A percentile compares a stretch with the other conserved stretches of the same genome.
Evolutionary conservation across 2,113 vertebrate genomes (phyloP).

Genomic region (Hyperopisus bebe): DNA sequence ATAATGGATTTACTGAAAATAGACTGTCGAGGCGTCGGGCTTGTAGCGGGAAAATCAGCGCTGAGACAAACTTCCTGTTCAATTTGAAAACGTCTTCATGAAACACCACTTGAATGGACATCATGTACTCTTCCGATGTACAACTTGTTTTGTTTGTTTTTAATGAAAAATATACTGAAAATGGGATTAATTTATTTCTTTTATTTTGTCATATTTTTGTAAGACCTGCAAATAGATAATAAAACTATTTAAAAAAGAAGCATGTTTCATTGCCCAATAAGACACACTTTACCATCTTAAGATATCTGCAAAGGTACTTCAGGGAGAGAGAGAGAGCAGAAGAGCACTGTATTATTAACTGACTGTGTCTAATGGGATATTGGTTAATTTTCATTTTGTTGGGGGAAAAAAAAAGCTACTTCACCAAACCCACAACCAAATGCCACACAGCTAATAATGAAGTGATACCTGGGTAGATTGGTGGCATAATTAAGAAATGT

Average conservation of each 20-base stretch:
- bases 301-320: background rate
- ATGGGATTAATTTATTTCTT: conserved; percentile 84
- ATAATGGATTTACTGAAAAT: background rate
- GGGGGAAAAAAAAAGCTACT: background rate
- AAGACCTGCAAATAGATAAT: conserved; percentile 95
- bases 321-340: background rate
- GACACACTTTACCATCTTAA: background rate
- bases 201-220: conserved; percentile 99
- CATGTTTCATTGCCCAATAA: conserved; percentile 23
- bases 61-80: conserved; percentile 40
- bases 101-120: conserved; percentile 47
- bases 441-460: background rate
- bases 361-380: background rate
- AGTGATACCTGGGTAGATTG: background rate
- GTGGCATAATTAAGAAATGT: background rate
- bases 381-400: background rate
- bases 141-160: conserved; percentile 49
- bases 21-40: background rate
- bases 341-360: background rate
- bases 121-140: conserved; percentile 68
- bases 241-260: conserved; percentile 68
- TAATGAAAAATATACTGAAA: conserved; percentile 51
- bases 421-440: background rate
- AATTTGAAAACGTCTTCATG: conserved; percentile 36
- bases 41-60: background rate